These are phyloP conservation scores for Glaucopsyche alexis DNA, from an alignment of 2,888 invertebrate genomes.

Conservation along the genomic window DNA sequence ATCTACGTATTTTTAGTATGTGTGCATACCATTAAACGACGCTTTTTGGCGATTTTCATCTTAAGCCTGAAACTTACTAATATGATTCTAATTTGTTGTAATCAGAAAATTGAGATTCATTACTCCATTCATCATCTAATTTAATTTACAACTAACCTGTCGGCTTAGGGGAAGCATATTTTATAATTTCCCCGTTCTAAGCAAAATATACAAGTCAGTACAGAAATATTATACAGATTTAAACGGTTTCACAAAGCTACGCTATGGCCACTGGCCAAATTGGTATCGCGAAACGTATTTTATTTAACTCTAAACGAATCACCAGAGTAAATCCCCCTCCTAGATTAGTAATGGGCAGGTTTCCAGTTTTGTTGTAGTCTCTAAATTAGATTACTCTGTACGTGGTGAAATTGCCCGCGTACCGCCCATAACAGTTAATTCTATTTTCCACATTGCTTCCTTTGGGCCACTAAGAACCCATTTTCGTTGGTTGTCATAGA, in stretches of 20 bases:
- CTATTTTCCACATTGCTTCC: conserved; percentile 25
- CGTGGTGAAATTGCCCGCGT: conserved; percentile 25
- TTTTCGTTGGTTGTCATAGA: conserved; percentile 3
- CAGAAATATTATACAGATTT: background rate
- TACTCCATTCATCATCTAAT: too few species aligned
- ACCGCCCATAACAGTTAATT: conserved; percentile 26
- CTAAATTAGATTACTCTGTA: conserved; percentile 27
- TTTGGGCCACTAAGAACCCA: conserved; percentile 13
- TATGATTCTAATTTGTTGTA: too few species aligned
- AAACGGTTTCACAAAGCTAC: background rate
- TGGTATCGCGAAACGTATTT: conserved; percentile 27
- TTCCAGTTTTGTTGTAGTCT: conserved; percentile 28
- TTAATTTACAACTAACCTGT: too few species aligned
- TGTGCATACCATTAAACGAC: too few species aligned
- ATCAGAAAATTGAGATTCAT: too few species aligned
- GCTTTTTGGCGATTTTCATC: too few species aligned
- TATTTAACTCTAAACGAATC: conserved; percentile 29
- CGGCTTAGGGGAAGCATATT: too few species aligned
- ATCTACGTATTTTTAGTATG: too few species aligned
- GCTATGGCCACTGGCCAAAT: conserved; percentile 23
- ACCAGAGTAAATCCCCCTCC: conserved; percentile 26
- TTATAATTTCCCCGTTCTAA: too few species aligned
- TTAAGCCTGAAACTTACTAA: too few species aligned
- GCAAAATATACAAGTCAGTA: too few species aligned
- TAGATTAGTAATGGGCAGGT: conserved; percentile 29